phyloP scores from a whole-genome alignment of 1,140 invertebrate genomes.

The Bombus waltoni region DNA sequence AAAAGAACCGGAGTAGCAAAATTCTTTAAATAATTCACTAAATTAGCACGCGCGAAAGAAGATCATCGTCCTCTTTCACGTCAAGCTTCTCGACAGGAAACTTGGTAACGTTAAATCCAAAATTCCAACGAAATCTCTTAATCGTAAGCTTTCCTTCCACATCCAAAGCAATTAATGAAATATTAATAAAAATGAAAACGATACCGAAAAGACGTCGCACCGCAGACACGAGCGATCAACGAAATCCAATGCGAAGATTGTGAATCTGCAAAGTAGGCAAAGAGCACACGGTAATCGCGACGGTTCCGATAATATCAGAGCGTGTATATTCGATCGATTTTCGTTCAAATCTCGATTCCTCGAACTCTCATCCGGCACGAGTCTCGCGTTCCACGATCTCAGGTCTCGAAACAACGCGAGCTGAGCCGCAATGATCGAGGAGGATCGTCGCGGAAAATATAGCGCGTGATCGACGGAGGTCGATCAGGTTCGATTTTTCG shows the following conservation, averaged over 20 bases:
- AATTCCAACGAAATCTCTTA: not conserved
- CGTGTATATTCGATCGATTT: constrained; percentile 12
- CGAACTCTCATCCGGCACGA: constrained; percentile 1
- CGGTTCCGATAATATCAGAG: not conserved
- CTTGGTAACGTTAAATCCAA: not conserved
- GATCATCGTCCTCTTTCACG: not conserved
- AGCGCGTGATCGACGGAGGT: constrained; percentile 34
- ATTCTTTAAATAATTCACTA: not conserved
- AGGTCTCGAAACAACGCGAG: not conserved
- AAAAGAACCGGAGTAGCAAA: not conserved
- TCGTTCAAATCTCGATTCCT: constrained; percentile 12
- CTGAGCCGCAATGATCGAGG: constrained; percentile 11
- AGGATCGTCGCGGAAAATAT: constrained; percentile 5
- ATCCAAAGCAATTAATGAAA: not conserved
- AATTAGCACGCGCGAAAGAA: not conserved
- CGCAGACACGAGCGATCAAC: constrained; percentile 1
- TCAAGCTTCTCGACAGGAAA: not conserved
- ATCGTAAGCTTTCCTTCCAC: not conserved
- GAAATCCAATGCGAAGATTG: constrained; percentile 6
- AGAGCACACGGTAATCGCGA: not conserved
- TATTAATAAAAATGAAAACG: not conserved
- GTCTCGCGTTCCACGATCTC: not conserved
- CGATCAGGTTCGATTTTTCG: constrained; percentile 53
- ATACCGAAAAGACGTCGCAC: constrained; percentile 29
- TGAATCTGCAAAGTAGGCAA: not conserved